phyloP scores from a whole-genome alignment of 2,113 vertebrate genomes.

The Damaliscus lunatus region DNA sequence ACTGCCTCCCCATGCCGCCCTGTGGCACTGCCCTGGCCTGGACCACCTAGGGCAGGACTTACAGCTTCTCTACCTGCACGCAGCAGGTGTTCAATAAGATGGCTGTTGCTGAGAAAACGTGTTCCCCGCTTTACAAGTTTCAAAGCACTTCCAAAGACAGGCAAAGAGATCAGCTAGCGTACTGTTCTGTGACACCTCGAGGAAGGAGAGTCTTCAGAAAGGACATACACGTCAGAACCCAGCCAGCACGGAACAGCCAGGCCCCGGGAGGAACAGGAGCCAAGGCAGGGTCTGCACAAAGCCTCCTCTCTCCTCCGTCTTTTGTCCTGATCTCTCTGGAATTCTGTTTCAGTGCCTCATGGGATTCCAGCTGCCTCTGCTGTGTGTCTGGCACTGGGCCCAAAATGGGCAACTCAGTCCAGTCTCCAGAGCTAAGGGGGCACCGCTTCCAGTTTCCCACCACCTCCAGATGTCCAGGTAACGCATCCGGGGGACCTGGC shows the following conservation, averaged over 20 bases:
- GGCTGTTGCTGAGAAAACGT: not conserved
- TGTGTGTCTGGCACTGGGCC: not conserved
- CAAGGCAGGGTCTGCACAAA: accelerated
- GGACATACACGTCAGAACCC: accelerated
- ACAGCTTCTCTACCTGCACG: not conserved
- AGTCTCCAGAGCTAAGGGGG: not conserved
- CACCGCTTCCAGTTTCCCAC: not conserved
- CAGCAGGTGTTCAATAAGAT: not conserved
- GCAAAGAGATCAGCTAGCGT: not conserved
- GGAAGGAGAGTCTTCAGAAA: not conserved
- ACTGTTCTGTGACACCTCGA: too few species aligned
- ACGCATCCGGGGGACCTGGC: not conserved
- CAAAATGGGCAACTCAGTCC: not conserved
- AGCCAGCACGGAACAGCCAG: accelerated
- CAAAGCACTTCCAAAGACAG: not conserved
- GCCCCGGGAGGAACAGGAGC: not conserved
- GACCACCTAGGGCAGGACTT: not conserved
- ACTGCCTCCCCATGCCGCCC: accelerated
- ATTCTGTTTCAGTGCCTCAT: not conserved
- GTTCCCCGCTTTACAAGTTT: not conserved
- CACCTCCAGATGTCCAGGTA: not conserved
- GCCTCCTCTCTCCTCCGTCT: not conserved
- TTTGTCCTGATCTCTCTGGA: not conserved
- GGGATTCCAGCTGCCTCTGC: not conserved
- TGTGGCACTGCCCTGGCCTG: not conserved